Evolutionary conservation across 2,797 vertebrate genomes (phyloP).

Genomic region (Rhincodon typus): DNA sequence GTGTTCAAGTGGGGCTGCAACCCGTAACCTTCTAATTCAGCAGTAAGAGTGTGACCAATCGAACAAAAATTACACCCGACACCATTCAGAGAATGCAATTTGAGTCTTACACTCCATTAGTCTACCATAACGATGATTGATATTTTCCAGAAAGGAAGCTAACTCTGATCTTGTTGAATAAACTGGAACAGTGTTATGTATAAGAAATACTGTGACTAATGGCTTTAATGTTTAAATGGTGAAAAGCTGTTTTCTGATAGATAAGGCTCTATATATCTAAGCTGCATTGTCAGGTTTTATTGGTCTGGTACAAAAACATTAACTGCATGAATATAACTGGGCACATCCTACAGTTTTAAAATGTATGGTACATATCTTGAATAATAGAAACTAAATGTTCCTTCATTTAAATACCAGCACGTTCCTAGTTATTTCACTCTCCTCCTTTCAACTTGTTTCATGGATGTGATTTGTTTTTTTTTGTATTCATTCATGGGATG

Average conservation of each 20-base stretch:
- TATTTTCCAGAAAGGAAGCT: not conserved
- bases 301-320: not conserved
- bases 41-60: not conserved
- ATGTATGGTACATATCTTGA: not conserved
- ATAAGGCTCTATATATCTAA: not conserved
- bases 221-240: not conserved
- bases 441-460: not conserved
- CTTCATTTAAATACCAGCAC: not conserved
- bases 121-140: constrained; percentile 1
- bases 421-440: not conserved
- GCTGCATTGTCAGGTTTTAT: not conserved
- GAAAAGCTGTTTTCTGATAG: not conserved
- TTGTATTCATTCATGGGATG: no score
- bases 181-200: not conserved
- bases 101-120: not conserved
- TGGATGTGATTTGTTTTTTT: not conserved
- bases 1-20: not conserved
- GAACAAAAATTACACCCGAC: not conserved
- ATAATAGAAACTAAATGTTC: not conserved
- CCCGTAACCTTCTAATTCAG: not conserved
- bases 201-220: not conserved
- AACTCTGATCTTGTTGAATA: not conserved
- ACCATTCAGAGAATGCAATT: not conserved
- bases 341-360: not conserved
- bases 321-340: not conserved